Percentiles rank a stretch among this genome's conserved stretches.
phyloP scores from a whole-genome alignment of 2,113 vertebrate genomes.

The Holacanthus passer region DNA sequence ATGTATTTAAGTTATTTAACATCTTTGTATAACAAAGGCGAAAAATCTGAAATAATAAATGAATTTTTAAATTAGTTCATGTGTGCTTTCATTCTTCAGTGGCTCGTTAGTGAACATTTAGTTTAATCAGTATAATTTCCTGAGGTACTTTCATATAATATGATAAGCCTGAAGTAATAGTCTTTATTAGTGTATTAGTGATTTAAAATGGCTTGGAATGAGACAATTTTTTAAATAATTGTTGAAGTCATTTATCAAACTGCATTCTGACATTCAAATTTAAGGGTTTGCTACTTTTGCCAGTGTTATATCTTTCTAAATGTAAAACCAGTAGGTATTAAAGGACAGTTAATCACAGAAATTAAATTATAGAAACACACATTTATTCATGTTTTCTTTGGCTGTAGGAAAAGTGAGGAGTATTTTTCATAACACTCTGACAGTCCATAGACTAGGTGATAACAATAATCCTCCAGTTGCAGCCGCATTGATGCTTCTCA shows the following conservation, averaged over 20 bases:
- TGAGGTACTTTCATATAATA: too few species aligned
- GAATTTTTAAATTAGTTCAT: constrained; percentile 95
- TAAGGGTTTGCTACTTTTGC: neutral
- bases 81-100: constrained; percentile 48
- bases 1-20: constrained; percentile 99
- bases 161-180: neutral
- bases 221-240: too few species aligned
- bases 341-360: neutral
- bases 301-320: neutral
- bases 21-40: constrained; percentile 99
- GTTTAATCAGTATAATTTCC: neutral
- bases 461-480: too few species aligned
- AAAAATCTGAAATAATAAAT: constrained; percentile 98
- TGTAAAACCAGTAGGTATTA: neutral
- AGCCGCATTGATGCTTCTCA: neutral
- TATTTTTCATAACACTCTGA: neutral
- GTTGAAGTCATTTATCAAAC: neutral
- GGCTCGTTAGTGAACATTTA: neutral
- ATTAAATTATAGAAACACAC: neutral
- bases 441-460: neutral
- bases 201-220: neutral
- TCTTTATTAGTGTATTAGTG: neutral
- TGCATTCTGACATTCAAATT: neutral
- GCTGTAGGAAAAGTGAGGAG: neutral
- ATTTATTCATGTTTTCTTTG: neutral